Evolutionary conservation across 1,140 invertebrate genomes (phyloP).

Genomic region (Brachionus paranguensis): DNA sequence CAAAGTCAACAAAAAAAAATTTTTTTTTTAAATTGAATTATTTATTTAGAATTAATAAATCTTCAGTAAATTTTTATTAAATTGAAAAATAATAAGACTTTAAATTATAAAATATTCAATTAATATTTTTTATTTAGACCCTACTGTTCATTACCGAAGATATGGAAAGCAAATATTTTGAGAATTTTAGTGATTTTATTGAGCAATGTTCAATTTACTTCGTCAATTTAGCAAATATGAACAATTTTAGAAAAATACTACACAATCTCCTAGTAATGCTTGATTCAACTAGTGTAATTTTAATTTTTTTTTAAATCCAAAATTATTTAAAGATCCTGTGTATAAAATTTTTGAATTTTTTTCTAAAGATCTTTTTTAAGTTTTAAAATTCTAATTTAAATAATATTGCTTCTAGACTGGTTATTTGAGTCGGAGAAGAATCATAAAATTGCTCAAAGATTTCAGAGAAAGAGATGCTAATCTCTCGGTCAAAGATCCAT

Average conservation of each 20-base stretch:
- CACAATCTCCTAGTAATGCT: neutral
- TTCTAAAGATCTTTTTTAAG: neutral
- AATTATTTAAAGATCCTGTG: neutral
- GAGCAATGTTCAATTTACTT: conserved; percentile 26
- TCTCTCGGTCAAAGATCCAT: neutral
- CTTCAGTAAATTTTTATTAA: too few species aligned
- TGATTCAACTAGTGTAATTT: conserved; percentile 13
- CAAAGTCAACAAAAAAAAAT: too few species aligned
- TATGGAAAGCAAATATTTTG: neutral
- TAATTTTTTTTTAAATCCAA: neutral
- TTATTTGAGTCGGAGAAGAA: conserved; percentile 18
- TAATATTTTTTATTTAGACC: neutral
- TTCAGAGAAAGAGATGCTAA: neutral
- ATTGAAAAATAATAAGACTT: neutral
- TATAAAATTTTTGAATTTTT: neutral
- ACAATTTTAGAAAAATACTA: neutral
- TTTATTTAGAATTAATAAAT: too few species aligned
- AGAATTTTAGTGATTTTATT: conserved; percentile 4
- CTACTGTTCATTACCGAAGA: neutral
- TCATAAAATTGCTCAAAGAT: conserved; percentile 6
- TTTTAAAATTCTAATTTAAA: too few species aligned
- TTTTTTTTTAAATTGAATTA: too few species aligned
- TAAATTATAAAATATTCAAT: neutral
- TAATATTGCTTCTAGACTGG: neutral
- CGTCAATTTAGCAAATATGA: neutral